Evolutionary conservation across 1,140 invertebrate species (phyloP), one percentile per base, ranked within the genome.

Genomic region (Ceratosolen fusciceps): DNA sequence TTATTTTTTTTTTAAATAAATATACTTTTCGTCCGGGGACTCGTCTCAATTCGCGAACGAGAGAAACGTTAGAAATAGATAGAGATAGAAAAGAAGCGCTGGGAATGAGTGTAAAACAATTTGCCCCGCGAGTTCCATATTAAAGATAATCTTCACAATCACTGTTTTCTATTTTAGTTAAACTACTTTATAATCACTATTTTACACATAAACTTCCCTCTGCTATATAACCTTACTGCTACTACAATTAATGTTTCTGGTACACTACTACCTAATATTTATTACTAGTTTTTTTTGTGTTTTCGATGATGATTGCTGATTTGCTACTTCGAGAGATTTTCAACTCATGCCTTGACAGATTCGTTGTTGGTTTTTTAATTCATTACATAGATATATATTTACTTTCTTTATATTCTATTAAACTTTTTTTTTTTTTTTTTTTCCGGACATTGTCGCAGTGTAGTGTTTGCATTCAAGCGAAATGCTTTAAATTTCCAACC

Each of bases 271-370:
- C 82, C 82, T 83, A 85, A 77, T 80, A 84, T 65, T 85, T 83
- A 84, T 82, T 82, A 82, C 76, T 87, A 82, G 75, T 87, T 85
- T 85, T 87, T 21, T 87, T 88, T 87, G 83, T 87, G 83, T 88
- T 83, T 88, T 87, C 83, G 85, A 86, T 86, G 73, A 75, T 80
- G 82, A 87, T 87, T 84, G 85, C 84, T 85, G 83, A 85, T 86
- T 87, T 85, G 82, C 82, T 85, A 82, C 74, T 80, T 84, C 81
- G 83, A 84, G 80, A 75, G 79, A 75, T 73, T 76, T 80, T 54
- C n/a, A n/a, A 60, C 65, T 29, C 37, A 74, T 73, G 56, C 60
- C 43, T 79, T 74, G 54, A 73, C 52, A 67, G n/a, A 68, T 54
- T 73, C 71, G 24, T 68, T 68, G 34, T 71, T 80, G 54, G 54